A percentile compares a stretch with the other conserved stretches of the same genome.
phyloP scores from a whole-genome alignment of 2,113 vertebrate species.

The Mohoua ochrocephala region DNA sequence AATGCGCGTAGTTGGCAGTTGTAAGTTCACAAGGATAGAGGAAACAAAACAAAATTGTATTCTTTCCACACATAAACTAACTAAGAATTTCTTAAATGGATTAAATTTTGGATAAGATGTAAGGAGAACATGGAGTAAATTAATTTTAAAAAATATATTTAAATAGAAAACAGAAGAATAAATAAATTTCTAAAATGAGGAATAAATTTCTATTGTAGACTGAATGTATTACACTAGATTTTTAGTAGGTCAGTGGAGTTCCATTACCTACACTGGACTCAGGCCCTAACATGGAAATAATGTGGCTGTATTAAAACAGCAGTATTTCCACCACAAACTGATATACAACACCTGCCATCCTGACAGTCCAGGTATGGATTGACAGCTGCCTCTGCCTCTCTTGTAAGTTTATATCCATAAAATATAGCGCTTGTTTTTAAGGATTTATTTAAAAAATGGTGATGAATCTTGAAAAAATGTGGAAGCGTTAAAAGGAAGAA shows the following conservation, averaged over 20 bases:
- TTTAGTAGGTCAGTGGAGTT: not conserved
- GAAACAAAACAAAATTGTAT: not conserved
- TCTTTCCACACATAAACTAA: not conserved
- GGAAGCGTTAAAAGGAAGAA: not conserved
- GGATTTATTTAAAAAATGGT: fast-evolving
- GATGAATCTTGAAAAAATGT: not conserved
- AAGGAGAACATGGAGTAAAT: not conserved
- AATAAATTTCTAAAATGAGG: not conserved
- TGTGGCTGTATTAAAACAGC: not conserved
- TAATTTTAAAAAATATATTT: not conserved
- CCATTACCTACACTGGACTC: not conserved
- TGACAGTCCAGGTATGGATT: not conserved
- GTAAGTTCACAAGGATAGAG: not conserved
- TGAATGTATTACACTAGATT: not conserved
- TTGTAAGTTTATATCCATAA: not conserved
- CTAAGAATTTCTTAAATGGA: not conserved
- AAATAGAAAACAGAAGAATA: not conserved
- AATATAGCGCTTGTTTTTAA: not conserved
- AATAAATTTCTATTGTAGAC: not conserved
- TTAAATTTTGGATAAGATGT: not conserved
- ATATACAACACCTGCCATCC: not conserved
- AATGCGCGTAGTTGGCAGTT: not conserved
- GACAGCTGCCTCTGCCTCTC: not conserved
- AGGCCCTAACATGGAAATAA: not conserved
- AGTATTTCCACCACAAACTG: not conserved